Conservation (phyloP, 2,113 vertebrate species). For the Dipodomys stephensi region DNA sequence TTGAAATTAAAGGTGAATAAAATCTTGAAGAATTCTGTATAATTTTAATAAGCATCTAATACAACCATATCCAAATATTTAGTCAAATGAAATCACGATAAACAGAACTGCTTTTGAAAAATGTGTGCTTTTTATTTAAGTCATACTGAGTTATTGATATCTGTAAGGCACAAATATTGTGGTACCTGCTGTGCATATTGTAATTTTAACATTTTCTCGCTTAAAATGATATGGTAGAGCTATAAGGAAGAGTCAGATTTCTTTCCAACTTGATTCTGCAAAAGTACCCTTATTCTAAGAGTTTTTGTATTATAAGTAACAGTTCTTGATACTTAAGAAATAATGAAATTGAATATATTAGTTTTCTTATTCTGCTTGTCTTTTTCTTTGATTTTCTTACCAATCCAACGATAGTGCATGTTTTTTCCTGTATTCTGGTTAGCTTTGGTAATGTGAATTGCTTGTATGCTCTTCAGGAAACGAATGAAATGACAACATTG, state of each 20-base stretch:
- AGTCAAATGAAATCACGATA: slow-evolving; percentile 26
- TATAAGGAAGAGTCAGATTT: not conserved
- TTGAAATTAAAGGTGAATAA: slow-evolving; percentile 25
- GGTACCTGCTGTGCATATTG: not conserved
- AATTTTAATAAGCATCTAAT: slow-evolving; percentile 27
- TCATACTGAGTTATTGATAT: not conserved
- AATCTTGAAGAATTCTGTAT: slow-evolving; percentile 5
- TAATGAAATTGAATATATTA: slow-evolving; percentile 10
- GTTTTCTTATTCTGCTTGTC: slow-evolving; percentile 26
- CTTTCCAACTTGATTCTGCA: not conserved
- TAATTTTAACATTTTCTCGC: slow-evolving; percentile 22
- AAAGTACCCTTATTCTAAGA: not conserved
- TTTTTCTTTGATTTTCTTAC: slow-evolving; percentile 1
- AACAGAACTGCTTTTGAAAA: slow-evolving; percentile 44
- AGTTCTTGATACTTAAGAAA: slow-evolving; percentile 33
- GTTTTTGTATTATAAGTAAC: slow-evolving; percentile 35
- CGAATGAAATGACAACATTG: not conserved
- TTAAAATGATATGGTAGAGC: not conserved
- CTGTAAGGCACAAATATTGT: not conserved
- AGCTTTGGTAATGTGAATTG: slow-evolving; percentile 20
- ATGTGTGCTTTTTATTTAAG: not conserved
- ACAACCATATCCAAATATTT: not conserved
- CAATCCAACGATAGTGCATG: not conserved
- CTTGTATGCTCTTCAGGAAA: slow-evolving; percentile 51
- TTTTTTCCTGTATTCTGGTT: not conserved